A percentile compares a stretch with the other conserved stretches of the same genome.
Conservation (phyloP, 2,888 invertebrate species). For the Drosophila incognita region DNA sequence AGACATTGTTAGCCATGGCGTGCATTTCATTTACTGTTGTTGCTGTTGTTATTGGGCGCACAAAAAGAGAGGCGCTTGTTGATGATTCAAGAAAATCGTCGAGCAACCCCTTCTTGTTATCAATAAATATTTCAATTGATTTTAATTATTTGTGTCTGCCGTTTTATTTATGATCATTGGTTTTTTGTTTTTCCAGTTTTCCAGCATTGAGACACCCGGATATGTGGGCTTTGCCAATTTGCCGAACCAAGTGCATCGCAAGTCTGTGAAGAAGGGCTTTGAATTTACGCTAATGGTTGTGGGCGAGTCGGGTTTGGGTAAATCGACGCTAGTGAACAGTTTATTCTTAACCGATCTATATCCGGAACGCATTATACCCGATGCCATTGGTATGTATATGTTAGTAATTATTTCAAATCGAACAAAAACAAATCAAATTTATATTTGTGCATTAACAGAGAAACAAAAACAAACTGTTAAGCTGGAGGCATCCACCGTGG, state of each 20-base stretch:
- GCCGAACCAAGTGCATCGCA: constrained; percentile 98
- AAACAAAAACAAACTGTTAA: constrained; percentile 96
- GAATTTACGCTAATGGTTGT: constrained; percentile 99
- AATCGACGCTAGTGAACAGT: constrained; percentile 97
- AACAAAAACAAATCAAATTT: neutral
- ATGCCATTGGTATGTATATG: constrained; percentile 89
- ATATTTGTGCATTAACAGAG: constrained; percentile 86
- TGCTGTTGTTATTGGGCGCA: neutral
- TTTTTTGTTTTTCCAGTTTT: constrained; percentile 87
- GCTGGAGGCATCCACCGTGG: constrained; percentile 97
- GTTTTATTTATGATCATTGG: constrained; percentile 53
- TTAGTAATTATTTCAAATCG: neutral
- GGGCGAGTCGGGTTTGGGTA: constrained; percentile 95
- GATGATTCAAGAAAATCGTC: constrained; percentile 20
- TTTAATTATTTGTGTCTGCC: constrained; percentile 9
- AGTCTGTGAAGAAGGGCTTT: constrained; percentile 98
- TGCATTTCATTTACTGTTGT: neutral
- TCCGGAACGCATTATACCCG: constrained; percentile 95
- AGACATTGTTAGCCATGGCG: neutral
- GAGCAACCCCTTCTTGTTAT: no score
- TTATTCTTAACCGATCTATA: constrained; percentile 97
- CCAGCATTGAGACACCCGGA: constrained; percentile 93
- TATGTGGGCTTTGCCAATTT: constrained; percentile 93
- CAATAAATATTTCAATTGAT: constrained; percentile 37
- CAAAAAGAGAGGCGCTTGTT: neutral